Base-by-base conservation (phyloP, 2,113 vertebrate species). In the Xiphophorus maculatus region DNA sequence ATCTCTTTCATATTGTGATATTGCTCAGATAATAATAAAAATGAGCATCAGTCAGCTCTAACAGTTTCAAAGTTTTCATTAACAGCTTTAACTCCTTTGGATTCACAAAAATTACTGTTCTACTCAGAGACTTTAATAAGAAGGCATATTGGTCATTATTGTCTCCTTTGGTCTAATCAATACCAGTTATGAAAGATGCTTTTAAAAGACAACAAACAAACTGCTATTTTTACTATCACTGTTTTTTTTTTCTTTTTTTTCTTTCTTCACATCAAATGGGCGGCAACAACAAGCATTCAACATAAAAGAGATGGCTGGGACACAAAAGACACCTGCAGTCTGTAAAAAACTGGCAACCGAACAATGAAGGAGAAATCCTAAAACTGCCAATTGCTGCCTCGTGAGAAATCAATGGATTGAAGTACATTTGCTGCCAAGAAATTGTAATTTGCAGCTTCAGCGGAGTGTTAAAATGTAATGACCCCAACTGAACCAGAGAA, bases 401-500 rank as follows among this genome's bases (percentile, higher is more conserved):
- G 13, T 70, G 81, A 88, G 84, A 87, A 86, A 89, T 85, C 85
- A 86, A 65, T 74, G 62, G 71, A 75, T 70, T 83, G 66, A 84
- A 84, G 76, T 67, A 58, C 88, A 83, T 88, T 85, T 84, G 76
- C 82, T 91, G 88, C 70, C 84, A 89, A 90, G 89, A 68, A 76
- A 61, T 65, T 80, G 80, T 89, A 91, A 93, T 93, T 94, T 94
- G 77, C 77, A 29, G 93, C 90, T 93, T 91, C 90, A 91, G 33
- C 91, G 88, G 89, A 92, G 88, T 91, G 88, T 79, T 89, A 87
- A 89, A 86, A 84, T 84, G 86, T 92, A 91, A 92, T 90, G 91
- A 91, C 90, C 86, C 67, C 68, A 79, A 88, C 79, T 91, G 81
- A 81, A 81, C 77, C 71, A 67, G 30, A 71, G 54, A 42, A 72